phyloP scores from a whole-genome alignment of 30 jellyfish, hydroid and myxozoan species.

The Chrysaora quinquecirrha region DNA sequence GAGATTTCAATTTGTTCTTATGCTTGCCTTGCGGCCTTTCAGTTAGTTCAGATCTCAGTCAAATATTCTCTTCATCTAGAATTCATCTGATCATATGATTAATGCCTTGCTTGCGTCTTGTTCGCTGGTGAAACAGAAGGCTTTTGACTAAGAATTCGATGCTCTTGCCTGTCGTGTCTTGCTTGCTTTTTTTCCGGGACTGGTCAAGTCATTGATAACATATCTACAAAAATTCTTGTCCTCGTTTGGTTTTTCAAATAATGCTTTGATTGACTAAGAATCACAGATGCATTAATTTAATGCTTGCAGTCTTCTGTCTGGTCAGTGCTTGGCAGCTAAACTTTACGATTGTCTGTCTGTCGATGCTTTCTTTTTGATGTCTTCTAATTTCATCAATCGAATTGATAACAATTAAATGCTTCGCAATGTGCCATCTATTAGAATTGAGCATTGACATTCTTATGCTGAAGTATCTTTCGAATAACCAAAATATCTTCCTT shows the following conservation, averaged over 20 bases:
- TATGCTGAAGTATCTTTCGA: not conserved
- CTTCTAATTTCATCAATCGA: not conserved
- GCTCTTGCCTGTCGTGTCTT: conserved; percentile 1
- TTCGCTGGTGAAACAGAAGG: not conserved
- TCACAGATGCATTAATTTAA: not conserved
- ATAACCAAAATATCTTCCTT: not conserved
- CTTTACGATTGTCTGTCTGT: not conserved
- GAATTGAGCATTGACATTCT: not conserved
- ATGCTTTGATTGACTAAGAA: not conserved
- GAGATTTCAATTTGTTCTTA: not conserved
- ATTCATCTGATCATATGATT: not conserved
- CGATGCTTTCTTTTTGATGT: not conserved
- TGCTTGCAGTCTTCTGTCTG: not conserved
- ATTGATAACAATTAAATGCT: not conserved
- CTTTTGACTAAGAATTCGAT: not conserved
- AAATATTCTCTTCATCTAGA: not conserved
- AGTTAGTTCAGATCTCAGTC: not conserved
- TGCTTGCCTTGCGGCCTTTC: not conserved
- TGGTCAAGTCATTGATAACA: not conserved
- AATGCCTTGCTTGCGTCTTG: not conserved
- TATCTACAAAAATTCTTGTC: not conserved
- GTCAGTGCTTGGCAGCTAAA: not conserved
- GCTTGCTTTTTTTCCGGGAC: not conserved
- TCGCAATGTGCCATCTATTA: not conserved
- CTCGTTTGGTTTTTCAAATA: not conserved